Percentiles rank a stretch among this genome's conserved stretches.
Conservation (phyloP, 2,113 vertebrate species). For the Tonatia bakeri region DNA sequence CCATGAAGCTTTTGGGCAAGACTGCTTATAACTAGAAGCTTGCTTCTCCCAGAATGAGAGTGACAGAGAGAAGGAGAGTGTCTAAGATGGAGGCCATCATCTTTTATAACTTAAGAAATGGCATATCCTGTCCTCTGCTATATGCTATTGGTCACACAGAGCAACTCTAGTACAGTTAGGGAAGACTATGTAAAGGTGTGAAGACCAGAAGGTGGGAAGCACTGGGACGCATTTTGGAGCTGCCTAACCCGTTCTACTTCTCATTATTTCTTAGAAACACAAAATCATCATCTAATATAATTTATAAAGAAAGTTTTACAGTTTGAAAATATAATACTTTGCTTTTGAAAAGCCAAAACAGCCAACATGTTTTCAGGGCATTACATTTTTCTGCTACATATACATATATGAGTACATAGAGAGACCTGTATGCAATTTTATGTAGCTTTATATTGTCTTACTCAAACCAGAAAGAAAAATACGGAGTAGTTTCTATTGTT, state of each 20-base stretch:
- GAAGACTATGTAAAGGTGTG: background rate
- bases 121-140: background rate
- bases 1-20: background rate
- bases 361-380: background rate
- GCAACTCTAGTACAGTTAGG: background rate
- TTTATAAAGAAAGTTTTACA: background rate
- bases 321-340: background rate
- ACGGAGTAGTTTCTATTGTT: background rate
- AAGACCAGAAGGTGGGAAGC: background rate
- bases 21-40: background rate
- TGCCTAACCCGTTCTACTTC: background rate
- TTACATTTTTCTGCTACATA: background rate
- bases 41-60: background rate
- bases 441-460: background rate
- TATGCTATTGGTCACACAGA: background rate
- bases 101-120: background rate
- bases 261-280: background rate
- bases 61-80: background rate
- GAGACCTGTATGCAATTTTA: background rate
- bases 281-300: background rate
- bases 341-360: background rate
- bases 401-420: background rate
- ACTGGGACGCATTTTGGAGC: background rate
- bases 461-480: background rate
- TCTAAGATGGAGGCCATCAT: background rate